Conservation (phyloP, 2,888 invertebrate genomes). For the Harmothoe impar region DNA sequence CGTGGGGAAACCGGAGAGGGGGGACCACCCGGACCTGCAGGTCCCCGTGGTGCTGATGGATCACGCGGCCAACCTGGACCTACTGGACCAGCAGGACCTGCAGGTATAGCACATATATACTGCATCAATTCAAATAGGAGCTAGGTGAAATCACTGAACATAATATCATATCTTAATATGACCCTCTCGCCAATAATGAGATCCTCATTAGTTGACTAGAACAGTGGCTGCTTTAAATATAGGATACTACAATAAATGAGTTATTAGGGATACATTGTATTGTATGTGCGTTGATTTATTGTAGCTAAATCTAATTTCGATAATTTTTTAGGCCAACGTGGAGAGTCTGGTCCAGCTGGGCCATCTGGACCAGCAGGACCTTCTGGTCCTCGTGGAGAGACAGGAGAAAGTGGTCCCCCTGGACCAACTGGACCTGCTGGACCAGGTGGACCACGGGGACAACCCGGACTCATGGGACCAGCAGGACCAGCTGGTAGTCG, state of each 20-base stretch:
- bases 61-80: constrained; percentile 63
- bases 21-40: constrained; percentile 63
- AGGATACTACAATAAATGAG: no score
- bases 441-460: background rate
- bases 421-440: background rate
- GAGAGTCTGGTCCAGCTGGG: constrained; percentile 64
- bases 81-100: constrained; percentile 64
- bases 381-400: constrained; percentile 62
- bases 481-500: constrained; percentile 66
- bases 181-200: no score
- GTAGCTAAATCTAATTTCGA: no score
- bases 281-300: no score
- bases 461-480: constrained; percentile 65
- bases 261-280: no score
- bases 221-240: no score
- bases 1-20: background rate
- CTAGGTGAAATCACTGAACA: no score
- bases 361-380: constrained; percentile 65
- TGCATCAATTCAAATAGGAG: background rate
- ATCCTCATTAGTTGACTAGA: no score
- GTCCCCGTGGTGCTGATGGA: background rate
- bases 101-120: constrained; percentile 61
- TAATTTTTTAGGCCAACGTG: constrained; percentile 65
- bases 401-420: constrained; percentile 43
- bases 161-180: no score